phyloP scores from a whole-genome alignment of 2,797 vertebrate genomes.

The Cottoperca gobio region DNA sequence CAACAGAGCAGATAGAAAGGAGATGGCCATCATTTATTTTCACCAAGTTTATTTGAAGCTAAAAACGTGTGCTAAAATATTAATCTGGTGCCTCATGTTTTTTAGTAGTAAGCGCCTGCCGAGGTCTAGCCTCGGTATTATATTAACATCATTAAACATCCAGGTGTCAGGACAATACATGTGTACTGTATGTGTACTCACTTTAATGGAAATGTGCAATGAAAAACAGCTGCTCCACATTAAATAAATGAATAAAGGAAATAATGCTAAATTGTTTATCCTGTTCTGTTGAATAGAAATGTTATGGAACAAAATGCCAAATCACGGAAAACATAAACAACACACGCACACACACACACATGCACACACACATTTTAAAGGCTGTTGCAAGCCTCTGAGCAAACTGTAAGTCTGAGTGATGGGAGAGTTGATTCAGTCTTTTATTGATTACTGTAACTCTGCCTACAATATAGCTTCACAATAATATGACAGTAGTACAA shows the following conservation, averaged over 20 bases:
- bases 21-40: not conserved
- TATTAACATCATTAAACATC: slow-evolving; percentile 5
- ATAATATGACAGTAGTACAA: slow-evolving; percentile 37
- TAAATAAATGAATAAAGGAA: not conserved
- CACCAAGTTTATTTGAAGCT: not conserved
- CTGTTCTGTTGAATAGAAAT: slow-evolving; percentile 4
- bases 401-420: slow-evolving; percentile 12
- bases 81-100: not conserved
- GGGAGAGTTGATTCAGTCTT: slow-evolving; percentile 34
- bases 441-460: slow-evolving; percentile 65
- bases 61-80: not conserved
- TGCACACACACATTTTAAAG: slow-evolving; percentile 30
- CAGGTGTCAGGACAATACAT: not conserved
- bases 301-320: slow-evolving; percentile 4
- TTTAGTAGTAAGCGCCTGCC: not conserved
- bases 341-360: not conserved
- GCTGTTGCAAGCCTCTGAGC: slow-evolving; percentile 9
- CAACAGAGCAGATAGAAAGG: not conserved
- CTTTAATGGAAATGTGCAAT: not conserved
- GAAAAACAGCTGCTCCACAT: not conserved
- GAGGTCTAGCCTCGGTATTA: not conserved
- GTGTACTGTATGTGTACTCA: not conserved
- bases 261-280: not conserved
- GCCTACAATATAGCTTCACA: slow-evolving; percentile 35
- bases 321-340: not conserved